Base-by-base conservation (phyloP, 2,888 invertebrate species). In the Chalcosyrphus nemorum region DNA sequence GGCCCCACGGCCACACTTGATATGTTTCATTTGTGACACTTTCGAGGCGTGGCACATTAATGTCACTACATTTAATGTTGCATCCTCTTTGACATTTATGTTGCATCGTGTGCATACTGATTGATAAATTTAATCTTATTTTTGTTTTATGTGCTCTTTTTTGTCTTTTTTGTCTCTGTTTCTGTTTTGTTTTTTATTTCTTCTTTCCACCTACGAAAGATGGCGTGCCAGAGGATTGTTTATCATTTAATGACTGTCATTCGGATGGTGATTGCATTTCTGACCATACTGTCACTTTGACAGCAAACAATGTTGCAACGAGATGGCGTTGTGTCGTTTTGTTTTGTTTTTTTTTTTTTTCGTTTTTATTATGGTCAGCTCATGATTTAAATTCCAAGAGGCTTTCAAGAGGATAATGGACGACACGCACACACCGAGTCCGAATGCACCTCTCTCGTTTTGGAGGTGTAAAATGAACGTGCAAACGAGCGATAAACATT, bases 31-130 rank as follows among this genome's bases (percentile, higher is more conserved):
- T 82, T 78, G 82, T 82, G 82, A 78, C 82, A 78, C 72, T 77
- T 74, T 78, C 63, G 82, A 82, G 82, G 82, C 82, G 82, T 82
- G 78, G 78, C 82, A 78, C 78, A 82, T 82, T 78, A 82, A 82
- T 82, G 82, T 82, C 78, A 78, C 63, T 56, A 72, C 78, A 78
- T 78, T 82, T 82, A 82, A 82, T 82, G 82, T 82, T 78, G 82
- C 82, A 78, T 82, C 82, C 78, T 82, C 68, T 41, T n/a, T 68
- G 82, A 82, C 82, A 82, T 82, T 82, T 82, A 82, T 82, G 82
- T 43, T 82, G 68, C 72, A 82, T 78, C 82, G 72, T 82, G 72
- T 78, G 82, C 77, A 74, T 82, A 82, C 82, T 82, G 82, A 82
- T 78, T 82, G 82, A 78, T 78, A 82, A n/a, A 77, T 82, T 82